Evolutionary conservation across 1,140 invertebrate genomes (phyloP).

Genomic region (Camponotus vicinus): DNA sequence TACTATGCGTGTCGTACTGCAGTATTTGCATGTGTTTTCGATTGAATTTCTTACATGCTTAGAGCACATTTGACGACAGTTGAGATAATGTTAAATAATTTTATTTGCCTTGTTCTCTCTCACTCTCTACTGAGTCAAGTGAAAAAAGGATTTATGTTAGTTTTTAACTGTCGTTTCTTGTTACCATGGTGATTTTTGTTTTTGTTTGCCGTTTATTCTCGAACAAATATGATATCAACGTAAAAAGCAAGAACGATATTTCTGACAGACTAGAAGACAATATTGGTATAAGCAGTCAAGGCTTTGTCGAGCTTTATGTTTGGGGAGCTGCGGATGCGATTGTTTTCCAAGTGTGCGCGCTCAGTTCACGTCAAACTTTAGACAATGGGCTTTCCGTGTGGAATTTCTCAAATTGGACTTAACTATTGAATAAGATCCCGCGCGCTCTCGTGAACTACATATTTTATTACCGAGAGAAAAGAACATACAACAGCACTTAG

Average conservation of each 20-base stretch:
- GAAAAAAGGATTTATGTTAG: conserved; percentile 35
- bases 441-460: conserved; percentile 24
- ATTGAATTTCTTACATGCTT: conserved; percentile 61
- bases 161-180: not conserved
- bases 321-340: conserved; percentile 26
- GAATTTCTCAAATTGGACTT: conserved; percentile 58
- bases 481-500: conserved; percentile 57
- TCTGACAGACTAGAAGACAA: conserved; percentile 49
- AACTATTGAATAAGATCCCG: conserved; percentile 52
- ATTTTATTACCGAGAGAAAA: conserved; percentile 44
- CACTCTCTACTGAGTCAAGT: not conserved
- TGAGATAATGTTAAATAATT: conserved; percentile 45
- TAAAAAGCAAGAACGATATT: conserved; percentile 42
- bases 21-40: conserved; percentile 46
- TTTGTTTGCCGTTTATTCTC: conserved; percentile 24
- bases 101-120: not conserved
- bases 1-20: conserved; percentile 24
- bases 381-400: not conserved
- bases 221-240: conserved; percentile 44
- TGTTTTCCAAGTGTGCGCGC: conserved; percentile 33
- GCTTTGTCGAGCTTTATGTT: conserved; percentile 35
- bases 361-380: conserved; percentile 21
- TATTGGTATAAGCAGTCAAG: conserved; percentile 46
- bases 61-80: conserved; percentile 40
- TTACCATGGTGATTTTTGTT: conserved; percentile 28